Evolutionary conservation across 2,797 vertebrate genomes (phyloP), one percentile per base, ranked within the genome.

Genomic region (Bradypus variegatus): DNA sequence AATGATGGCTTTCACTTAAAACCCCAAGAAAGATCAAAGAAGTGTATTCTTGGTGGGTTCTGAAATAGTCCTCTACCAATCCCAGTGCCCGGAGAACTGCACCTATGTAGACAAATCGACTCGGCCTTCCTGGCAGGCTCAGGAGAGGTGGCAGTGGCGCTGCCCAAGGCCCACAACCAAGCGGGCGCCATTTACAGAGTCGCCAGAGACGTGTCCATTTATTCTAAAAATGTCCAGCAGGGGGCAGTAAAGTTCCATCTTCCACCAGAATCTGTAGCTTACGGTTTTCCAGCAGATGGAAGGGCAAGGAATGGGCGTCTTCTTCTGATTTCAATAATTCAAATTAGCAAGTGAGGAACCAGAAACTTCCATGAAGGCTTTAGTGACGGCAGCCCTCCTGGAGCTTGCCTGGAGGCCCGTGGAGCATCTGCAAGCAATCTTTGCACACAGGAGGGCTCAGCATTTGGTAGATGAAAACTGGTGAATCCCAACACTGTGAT

Each of bases 221-320:
- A 77, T 50, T 81, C 14, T 15, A 12, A 64, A 60, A 4, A 1
- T 2, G 3, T 53, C 90, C 93, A 90, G 94, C 84, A 94, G 90
- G 53, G 50, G 92, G 92, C 85, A 38, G 87, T 45, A 82, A 60
- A 75, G 12, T 5, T 16, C 85, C 48, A 31, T 18, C 70, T 62
- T 5, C 73, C 27, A 36, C 41, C 0, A 15, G 18, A 82, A 23
- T 13, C 19, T 19, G 21, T 10, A 0, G 8, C 5, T 29, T 0
- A 2, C 8, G 38, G 21, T 41, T 70, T 53, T 62, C 38, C 5
- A 1, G 25, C 62, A 50, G 81, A 33, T 5, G 14, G 65, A 69
- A 60, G 19, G 27, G 15, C 25, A 25, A 67, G 31, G 48, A 64
- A 65, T 3, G 19, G 29, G n/a, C 27, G 10, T 53, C 62, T 65